Evolutionary conservation across 2,888 invertebrate genomes (phyloP), one percentile per base, ranked within the genome.

Genomic region (Caenorhabditis doughertyi): DNA sequence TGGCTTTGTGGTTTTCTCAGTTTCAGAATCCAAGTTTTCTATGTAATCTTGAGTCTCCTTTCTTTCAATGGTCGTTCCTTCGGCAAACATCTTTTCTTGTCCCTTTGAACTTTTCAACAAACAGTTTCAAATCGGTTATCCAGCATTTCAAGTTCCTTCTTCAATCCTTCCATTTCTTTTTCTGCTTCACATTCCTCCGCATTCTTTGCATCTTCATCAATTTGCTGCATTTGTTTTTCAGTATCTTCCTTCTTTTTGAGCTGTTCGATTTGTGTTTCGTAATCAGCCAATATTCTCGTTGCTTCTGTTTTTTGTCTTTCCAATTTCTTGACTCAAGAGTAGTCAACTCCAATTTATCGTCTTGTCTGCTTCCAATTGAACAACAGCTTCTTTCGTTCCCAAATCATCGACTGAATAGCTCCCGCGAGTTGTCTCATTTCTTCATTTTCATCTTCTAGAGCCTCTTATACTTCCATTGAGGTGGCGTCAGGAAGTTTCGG

Each of bases 221-320:
- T 82, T 47, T 86, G 86, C 16, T 84, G 79, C 67, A 91, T 83
- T 47, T 91, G 81, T 71, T 85, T 83, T 47, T 83, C 76, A 0
- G 87, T 84, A 53, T 88, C 88, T 11, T 77, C 83, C 35, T 77
- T 76, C 49, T 88, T 85, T 53, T 86, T 89, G 18, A 90, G 72
- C 25, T 84, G 85, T n/a, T 67, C 67, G 23, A 90, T 88, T 47
- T 84, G 84, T 0, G 76, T 81, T 29, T 85, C 87, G 32, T 85
- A 73, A 65, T 85, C 85, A 1, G 55, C 76, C 55, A 87, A 58
- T 92, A 97, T 94, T 93, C 97, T 97, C 93, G 96, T 96, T 71
- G 98, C 98, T 93, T 97, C 97, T 60, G 96, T 96, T 93, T 96
- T 96, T 93, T 97, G 97, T 93, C 96, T 96, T 93, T 97, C 97